Percentiles rank a stretch among this genome's conserved stretches.
These are phyloP conservation scores for Nematostella vectensis DNA, from an alignment of 92 coral and sea anemone genomes.

Conservation along the genomic window DNA sequence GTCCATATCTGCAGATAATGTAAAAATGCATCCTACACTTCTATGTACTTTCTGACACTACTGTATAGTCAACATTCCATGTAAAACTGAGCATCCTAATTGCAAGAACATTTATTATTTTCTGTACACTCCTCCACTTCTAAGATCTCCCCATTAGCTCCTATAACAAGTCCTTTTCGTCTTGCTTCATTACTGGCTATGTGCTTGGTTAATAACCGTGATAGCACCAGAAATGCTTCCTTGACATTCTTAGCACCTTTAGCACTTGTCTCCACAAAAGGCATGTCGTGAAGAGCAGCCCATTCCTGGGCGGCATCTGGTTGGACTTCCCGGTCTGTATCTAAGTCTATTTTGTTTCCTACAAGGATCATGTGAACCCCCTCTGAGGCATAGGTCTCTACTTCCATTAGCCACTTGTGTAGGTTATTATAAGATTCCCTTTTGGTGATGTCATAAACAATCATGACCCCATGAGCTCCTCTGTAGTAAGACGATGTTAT, in stretches of 20 bases:
- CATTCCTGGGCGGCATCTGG: conserved; percentile 66
- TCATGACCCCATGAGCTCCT: conserved; percentile 97
- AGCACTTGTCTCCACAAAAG: conserved; percentile 91
- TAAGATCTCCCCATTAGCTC: conserved; percentile 26
- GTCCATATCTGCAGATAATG: too few species aligned
- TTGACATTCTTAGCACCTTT: conserved; percentile 64
- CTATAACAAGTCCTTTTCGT: conserved; percentile 48
- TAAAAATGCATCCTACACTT: too few species aligned
- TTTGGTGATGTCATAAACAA: conserved; percentile 84
- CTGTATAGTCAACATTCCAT: too few species aligned
- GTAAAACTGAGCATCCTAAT: too few species aligned
- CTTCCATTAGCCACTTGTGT: conserved; percentile 86
- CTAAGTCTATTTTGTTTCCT: conserved; percentile 91
- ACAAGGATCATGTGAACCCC: conserved; percentile 78
- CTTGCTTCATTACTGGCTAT: conserved; percentile 44
- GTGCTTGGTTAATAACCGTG: conserved; percentile 66
- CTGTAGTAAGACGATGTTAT: conserved; percentile 92
- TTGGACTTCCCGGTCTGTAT: conserved; percentile 71
- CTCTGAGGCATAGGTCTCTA: conserved; percentile 72
- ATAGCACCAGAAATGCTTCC: conserved; percentile 73
- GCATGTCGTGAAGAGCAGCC: conserved; percentile 87
- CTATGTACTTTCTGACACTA: too few species aligned
- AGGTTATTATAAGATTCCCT: conserved; percentile 78
- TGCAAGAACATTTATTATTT: conserved; percentile 63
- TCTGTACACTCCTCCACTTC: conserved; percentile 24